Evolutionary conservation across 1,140 invertebrate species (phyloP), one percentile per base, ranked within the genome.

Genomic region (Zaprionus capensis): DNA sequence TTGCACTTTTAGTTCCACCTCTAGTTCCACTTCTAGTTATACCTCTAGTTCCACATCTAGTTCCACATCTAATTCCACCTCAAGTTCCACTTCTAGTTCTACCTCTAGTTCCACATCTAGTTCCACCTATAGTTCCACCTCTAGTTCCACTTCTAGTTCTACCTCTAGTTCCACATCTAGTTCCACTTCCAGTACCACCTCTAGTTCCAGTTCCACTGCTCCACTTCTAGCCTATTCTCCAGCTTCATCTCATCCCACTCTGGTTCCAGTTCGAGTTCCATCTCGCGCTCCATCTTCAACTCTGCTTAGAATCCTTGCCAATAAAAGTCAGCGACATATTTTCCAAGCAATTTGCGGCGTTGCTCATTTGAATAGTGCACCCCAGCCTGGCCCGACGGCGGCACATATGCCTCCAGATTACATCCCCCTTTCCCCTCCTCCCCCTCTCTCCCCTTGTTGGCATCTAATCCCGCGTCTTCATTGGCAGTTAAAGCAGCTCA

Each of bases 341-440:
- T 91, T 91, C 78, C 87, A 79, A 81, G 62, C 71, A 71, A 91
- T 91, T 87, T 87, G 66, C 71, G 31, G 65, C 65, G 28, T 63
- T 63, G 76, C 64, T 75, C 46, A 83, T 88, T 83, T 83, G 62
- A 81, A 78, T 83, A 76, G 80, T 87, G 58, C 38, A 14, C 49
- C 46, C 46, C 20, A 20, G 17, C 26, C 34, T 26, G 31, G n/a
- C n/a, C 11, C 17, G 38, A 7, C 1, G 14, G 20, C 17, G 17
- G 15, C 77, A 84, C 82, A 81, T 81, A 77, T 84, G 82, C 49
- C 66, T n/a, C 36, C 66, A 44, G 41, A 44, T 46, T 46, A 46
- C 59, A 28, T 44, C 24, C 28, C 58, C 2, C 9, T n/a, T 7
- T 34, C 17, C 62, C 9, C 76, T 34, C 17, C 55, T 2, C 36